Evolutionary conservation across 2,797 vertebrate genomes (phyloP), one percentile per base, ranked within the genome.

Genomic region (Saguinus oedipus): DNA sequence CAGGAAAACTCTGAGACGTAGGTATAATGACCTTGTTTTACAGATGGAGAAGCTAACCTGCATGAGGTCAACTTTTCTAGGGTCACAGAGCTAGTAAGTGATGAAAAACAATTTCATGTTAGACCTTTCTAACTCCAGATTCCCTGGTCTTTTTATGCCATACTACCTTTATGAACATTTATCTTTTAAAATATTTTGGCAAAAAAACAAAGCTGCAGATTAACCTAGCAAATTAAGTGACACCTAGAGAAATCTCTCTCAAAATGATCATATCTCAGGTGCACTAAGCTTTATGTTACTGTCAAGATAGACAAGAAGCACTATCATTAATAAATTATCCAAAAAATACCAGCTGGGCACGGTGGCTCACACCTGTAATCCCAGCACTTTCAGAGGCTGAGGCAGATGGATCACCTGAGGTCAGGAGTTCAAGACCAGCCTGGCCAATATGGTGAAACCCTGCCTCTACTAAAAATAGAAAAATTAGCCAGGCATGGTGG

Each of bases 21-120:
- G 44, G 68, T 90, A 79, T 90, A 2, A 5, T 44, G 61, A 4
- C 92, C 59, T 96, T 68, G 20, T 93, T 96, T 96, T 85, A 50
- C 64, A 39, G 26, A 57, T 20, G 17, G 36, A 90, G 64, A 95
- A 74, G 59, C 46, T 82, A 48, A 78, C 15, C 26, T 81, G 44
- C 90, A 13, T 83, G 75, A 83, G 13, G 26, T 90, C 59, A 74
- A 1, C 33, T 53, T 96, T 84, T 93, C 53, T 84, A 30, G 11
- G 39, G 9, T 89, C 68, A 80, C 22, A 86, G 4, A 84, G 36
- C 89, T 96, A 55, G 8, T 91, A 48, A 90, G 4, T 55, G n/a
- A 81, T 79, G 48, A 83, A 33, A 5, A 87, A 12, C 78, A 79
- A 82, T 50, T 78, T 53, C 27, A 24, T 90, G 50, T 36, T 95